Percentiles rank a stretch among this genome's conserved stretches.
phyloP scores from a whole-genome alignment of 2,888 invertebrate species.

The Eucera pruinosa region DNA sequence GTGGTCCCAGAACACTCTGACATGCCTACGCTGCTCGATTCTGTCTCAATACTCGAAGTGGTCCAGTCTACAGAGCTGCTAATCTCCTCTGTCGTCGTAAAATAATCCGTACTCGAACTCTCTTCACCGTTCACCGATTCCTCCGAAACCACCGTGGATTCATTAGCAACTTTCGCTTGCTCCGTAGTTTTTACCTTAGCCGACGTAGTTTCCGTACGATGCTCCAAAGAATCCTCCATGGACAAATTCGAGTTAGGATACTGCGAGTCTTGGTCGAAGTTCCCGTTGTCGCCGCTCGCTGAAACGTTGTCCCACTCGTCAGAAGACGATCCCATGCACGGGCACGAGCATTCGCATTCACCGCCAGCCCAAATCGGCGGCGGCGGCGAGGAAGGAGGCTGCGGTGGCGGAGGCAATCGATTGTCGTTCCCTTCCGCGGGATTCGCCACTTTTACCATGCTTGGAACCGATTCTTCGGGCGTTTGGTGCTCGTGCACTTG shows the following conservation, averaged over 20 bases:
- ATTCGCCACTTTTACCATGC: conserved; percentile 34
- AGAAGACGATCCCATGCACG: conserved; percentile 86
- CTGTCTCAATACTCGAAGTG: conserved; percentile 69
- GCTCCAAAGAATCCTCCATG: conserved; percentile 23
- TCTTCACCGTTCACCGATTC: conserved; percentile 57
- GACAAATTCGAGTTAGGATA: conserved; percentile 30
- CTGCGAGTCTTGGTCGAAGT: conserved; percentile 41
- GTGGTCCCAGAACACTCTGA: conserved; percentile 83
- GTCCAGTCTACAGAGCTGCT: conserved; percentile 56
- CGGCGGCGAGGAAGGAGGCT: conserved; percentile 78
- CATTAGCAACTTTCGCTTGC: background rate
- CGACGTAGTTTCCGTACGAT: background rate
- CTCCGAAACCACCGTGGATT: conserved; percentile 29
- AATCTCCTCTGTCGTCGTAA: conserved; percentile 54
- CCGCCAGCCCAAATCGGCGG: conserved; percentile 87
- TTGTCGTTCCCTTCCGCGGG: conserved; percentile 60
- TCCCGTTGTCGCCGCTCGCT: conserved; percentile 56
- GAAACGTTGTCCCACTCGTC: conserved; percentile 79
- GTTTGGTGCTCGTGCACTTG: conserved; percentile 80
- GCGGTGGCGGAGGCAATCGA: conserved; percentile 80
- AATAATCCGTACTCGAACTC: conserved; percentile 55
- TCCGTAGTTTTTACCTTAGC: background rate
- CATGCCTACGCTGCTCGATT: conserved; percentile 72
- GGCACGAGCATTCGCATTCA: conserved; percentile 91
- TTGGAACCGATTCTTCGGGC: conserved; percentile 27